phyloP scores from a whole-genome alignment of 2,888 invertebrate genomes.

The Rotaria socialis region DNA sequence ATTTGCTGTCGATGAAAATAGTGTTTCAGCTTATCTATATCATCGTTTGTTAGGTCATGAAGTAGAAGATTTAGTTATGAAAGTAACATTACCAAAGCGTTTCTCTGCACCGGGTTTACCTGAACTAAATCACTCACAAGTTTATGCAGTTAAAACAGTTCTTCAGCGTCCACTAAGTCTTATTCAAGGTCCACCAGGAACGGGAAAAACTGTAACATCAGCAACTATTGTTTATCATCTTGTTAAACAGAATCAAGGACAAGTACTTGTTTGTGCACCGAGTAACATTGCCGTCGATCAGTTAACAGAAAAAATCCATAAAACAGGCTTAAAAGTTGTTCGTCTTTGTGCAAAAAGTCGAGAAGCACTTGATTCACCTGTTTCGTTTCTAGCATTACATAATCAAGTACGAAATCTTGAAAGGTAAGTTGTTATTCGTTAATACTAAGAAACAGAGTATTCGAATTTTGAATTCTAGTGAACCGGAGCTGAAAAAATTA shows the following conservation, averaged over 20 bases:
- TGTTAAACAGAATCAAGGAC: conserved; percentile 77
- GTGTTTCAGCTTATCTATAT: conserved; percentile 94
- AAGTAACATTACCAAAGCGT: conserved; percentile 85
- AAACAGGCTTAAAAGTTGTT: conserved; percentile 85
- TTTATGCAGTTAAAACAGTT: conserved; percentile 95
- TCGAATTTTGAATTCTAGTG: conserved; percentile 56
- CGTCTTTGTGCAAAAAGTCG: conserved; percentile 93
- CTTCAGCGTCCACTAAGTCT: conserved; percentile 87
- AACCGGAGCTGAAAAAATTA: conserved; percentile 84
- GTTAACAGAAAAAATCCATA: conserved; percentile 94
- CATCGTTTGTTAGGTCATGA: conserved; percentile 79
- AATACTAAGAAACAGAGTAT: conserved; percentile 48
- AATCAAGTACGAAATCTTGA: conserved; percentile 93
- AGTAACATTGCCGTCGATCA: conserved; percentile 99
- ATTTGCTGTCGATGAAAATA: conserved; percentile 90
- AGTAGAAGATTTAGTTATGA: conserved; percentile 80
- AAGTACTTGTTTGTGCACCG: conserved; percentile 92
- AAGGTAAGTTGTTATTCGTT: conserved; percentile 55
- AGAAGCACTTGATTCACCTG: conserved; percentile 94
- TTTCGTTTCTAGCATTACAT: conserved; percentile 89
- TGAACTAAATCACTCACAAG: conserved; percentile 89
- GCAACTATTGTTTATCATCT: conserved; percentile 98
- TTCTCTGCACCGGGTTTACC: conserved; percentile 95
- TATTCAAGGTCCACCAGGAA: conserved; percentile 71
- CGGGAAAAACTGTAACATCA: conserved; percentile 82